Conservation (phyloP, 2,888 invertebrate genomes). For the Drosophila mimetica region DNA sequence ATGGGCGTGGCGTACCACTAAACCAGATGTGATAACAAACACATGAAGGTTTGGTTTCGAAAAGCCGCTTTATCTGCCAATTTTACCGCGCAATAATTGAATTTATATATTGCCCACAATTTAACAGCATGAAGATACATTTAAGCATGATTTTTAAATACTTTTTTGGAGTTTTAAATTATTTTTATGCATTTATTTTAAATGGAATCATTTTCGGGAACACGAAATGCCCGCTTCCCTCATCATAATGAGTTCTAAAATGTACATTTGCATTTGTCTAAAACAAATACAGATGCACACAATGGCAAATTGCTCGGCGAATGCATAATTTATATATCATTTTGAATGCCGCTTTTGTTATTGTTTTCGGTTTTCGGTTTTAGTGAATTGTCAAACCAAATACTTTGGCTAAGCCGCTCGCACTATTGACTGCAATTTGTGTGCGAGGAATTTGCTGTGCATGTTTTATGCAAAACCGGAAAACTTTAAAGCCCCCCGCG, state of each 20-base stretch:
- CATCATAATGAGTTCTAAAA: conserved; percentile 16
- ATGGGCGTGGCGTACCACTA: conserved; percentile 29
- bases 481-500: conserved; percentile 59
- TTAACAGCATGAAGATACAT: not conserved
- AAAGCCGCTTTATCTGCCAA: not conserved
- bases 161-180: not conserved
- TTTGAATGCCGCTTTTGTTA: conserved; percentile 48
- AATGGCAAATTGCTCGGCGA: conserved; percentile 25
- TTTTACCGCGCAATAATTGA: not conserved
- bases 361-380: conserved; percentile 57
- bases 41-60: not conserved
- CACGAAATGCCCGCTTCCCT: no score
- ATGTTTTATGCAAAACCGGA: conserved; percentile 67
- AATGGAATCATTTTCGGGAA: not conserved
- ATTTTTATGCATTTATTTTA: not conserved
- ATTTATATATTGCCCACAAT: not conserved
- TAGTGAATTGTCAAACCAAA: conserved; percentile 66
- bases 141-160: not conserved
- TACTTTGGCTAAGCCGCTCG: conserved; percentile 65
- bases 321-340: conserved; percentile 70
- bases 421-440: conserved; percentile 75
- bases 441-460: conserved; percentile 60
- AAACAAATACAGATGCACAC: conserved; percentile 27
- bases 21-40: conserved; percentile 15
- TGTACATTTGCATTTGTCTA: conserved; percentile 22